Evolutionary conservation across 30 jellyfish, hydroid and myxozoan genomes (phyloP).

Genomic region (Aurelia coerulea): DNA sequence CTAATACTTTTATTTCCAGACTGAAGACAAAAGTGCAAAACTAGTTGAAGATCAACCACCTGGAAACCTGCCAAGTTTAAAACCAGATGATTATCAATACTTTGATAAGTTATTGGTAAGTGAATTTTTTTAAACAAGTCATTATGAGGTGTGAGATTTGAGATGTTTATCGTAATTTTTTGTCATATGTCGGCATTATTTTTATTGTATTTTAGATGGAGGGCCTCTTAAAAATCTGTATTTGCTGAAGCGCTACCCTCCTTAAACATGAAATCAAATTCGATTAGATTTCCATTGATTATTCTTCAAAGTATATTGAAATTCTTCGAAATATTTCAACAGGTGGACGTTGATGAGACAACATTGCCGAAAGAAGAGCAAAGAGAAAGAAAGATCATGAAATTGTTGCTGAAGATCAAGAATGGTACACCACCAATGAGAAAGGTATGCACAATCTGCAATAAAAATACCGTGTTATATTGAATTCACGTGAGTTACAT

Average conservation of each 20-base stretch:
- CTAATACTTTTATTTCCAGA: conserved; percentile 14
- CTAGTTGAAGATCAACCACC: conserved; percentile 98
- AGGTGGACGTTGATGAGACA: conserved; percentile 98
- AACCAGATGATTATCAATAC: conserved; percentile 99
- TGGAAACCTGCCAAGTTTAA: conserved; percentile 97
- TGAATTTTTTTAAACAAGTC: not conserved
- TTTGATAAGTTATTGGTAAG: conserved; percentile 96
- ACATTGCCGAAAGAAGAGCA: conserved; percentile 98
- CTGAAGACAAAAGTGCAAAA: conserved; percentile 97
- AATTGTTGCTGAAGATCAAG: conserved; percentile 90
- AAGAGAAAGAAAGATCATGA: conserved; percentile 98
- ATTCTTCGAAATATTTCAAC: not conserved
- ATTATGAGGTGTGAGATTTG: too few species aligned
- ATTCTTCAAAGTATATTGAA: too few species aligned
- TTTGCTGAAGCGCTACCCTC: too few species aligned
- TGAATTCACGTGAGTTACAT: too few species aligned
- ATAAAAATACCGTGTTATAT: too few species aligned
- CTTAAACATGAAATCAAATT: too few species aligned
- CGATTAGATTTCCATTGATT: too few species aligned
- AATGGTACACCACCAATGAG: conserved; percentile 99
- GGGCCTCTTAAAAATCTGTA: too few species aligned
- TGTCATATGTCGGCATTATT: too few species aligned
- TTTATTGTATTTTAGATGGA: too few species aligned
- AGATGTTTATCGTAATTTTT: too few species aligned
- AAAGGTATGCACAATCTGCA: conserved; percentile 67